Evolutionary conservation across 2,113 vertebrate genomes (phyloP), one percentile per base, ranked within the genome.

Genomic region (Macrotus californicus): DNA sequence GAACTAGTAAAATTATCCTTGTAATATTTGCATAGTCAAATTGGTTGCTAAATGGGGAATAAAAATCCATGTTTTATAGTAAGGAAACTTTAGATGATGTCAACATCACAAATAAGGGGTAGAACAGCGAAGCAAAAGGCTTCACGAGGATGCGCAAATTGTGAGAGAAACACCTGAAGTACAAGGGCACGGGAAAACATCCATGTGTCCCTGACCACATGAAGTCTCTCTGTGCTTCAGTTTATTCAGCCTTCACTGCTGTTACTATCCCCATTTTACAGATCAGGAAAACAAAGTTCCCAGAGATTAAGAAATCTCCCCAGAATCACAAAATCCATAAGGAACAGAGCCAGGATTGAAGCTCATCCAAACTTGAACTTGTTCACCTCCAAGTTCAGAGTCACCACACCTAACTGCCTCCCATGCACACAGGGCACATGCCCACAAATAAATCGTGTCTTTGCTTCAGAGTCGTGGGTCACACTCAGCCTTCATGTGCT

Each of bases 381-480:
- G 18, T 36, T 16, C n/a, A 39, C 80, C 61, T 56, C 50, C n/a
- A 61, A 36, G 19, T 34, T 86, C 92, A 31, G 14, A 85, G 66
- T 64, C 36, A n/a, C 67, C 26, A 67, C 1, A 0, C 82, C 76
- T 19, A 52, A 41, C 34, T 34, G 10, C 43, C 54, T 46, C 70
- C 34, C 19, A 22, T 0, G 0, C 0, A 29, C 6, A 7, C 0
- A 26, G 50, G 22, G 24, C 12, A 66, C 24, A 26, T 75, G 79
- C 86, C 75, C 39, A 59, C 1, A 73, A 86, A 48, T 24, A n/a
- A 64, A 41, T 36, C 69, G 24, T 41, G 24, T 39, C 3, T 1
- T 5, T 75, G 21, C 34, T 66, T 94, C 69, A 29, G 34, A 76
- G 31, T 69, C 39, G 48, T 34, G 56, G 1, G 59, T 76, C 5